These are phyloP conservation scores for Torymus tubicola DNA, from an alignment of 2,888 invertebrate species.

Conservation along the genomic window DNA sequence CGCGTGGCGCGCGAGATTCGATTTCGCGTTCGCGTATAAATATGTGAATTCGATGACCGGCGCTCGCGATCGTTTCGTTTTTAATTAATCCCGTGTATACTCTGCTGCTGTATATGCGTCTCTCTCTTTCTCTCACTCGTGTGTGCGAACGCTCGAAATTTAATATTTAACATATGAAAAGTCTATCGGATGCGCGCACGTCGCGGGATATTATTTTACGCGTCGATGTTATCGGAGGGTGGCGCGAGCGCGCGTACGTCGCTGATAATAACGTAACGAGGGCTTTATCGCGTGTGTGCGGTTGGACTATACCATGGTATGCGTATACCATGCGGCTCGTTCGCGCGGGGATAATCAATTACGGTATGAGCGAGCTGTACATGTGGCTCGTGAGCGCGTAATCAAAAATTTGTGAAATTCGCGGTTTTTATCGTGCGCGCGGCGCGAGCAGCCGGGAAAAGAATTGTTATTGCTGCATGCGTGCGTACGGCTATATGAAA, in stretches of 20 bases:
- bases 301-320: background rate
- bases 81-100: constrained; percentile 35
- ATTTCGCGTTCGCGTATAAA: constrained; percentile 20
- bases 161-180: constrained; percentile 30
- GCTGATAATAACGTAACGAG: constrained; percentile 43
- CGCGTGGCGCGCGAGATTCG: constrained; percentile 7
- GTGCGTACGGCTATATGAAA: too few relatives aligned
- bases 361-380: background rate
- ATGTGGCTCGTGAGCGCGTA: background rate
- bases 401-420: constrained; percentile 46
- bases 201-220: constrained; percentile 36
- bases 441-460: background rate
- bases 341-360: constrained; percentile 28
- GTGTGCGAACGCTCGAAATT: background rate
- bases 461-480: background rate
- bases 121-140: background rate
- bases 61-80: constrained; percentile 29
- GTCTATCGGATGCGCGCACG: constrained; percentile 3
- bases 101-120: too few relatives aligned
- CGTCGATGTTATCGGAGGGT: constrained; percentile 35
- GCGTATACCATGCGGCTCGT: too few relatives aligned
- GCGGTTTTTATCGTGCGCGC: constrained; percentile 22
- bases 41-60: constrained; percentile 46
- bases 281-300: constrained; percentile 25
- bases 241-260: constrained; percentile 7